These are phyloP conservation scores for Drosophila tripunctata DNA, from an alignment of 2,888 invertebrate species.

Conservation along the genomic window DNA sequence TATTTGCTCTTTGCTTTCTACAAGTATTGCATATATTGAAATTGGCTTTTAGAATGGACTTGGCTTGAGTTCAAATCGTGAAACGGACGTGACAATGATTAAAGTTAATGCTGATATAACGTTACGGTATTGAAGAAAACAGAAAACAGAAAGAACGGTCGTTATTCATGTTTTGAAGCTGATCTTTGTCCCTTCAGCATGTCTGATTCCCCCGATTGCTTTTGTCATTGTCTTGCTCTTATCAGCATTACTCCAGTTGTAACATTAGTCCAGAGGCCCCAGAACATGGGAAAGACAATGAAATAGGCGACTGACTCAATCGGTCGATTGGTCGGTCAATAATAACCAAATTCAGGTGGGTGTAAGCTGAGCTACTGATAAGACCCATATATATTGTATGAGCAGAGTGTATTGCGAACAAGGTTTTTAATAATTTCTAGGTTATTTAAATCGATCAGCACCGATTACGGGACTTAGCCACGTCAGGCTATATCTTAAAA, in stretches of 20 bases:
- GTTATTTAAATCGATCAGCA: conserved; percentile 17
- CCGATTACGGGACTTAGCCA: neutral
- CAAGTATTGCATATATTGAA: no score
- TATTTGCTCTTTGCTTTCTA: conserved; percentile 41
- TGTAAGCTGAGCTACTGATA: conserved; percentile 52
- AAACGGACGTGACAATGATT: conserved; percentile 14
- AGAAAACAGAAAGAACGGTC: conserved; percentile 16
- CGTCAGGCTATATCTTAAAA: conserved; percentile 7
- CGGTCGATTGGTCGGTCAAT: conserved; percentile 12
- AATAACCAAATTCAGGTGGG: conserved; percentile 52
- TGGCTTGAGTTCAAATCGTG: conserved; percentile 18
- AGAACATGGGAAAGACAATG: conserved; percentile 28
- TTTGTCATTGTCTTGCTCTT: conserved; percentile 36
- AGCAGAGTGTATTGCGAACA: conserved; percentile 33
- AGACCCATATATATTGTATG: conserved; percentile 5
- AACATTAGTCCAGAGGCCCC: conserved; percentile 49
- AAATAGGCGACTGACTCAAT: conserved; percentile 26
- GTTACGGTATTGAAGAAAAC: conserved; percentile 4
- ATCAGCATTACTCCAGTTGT: conserved; percentile 43
- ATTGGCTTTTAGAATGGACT: conserved; percentile 10
- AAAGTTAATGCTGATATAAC: conserved; percentile 16
- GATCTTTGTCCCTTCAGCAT: conserved; percentile 50
- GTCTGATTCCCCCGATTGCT: conserved; percentile 16
- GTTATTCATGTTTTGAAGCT: conserved; percentile 49
- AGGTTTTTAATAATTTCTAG: conserved; percentile 46